These are phyloP conservation scores for Antheraea yamamai DNA, from an alignment of 2,888 invertebrate genomes.

Conservation along the genomic window DNA sequence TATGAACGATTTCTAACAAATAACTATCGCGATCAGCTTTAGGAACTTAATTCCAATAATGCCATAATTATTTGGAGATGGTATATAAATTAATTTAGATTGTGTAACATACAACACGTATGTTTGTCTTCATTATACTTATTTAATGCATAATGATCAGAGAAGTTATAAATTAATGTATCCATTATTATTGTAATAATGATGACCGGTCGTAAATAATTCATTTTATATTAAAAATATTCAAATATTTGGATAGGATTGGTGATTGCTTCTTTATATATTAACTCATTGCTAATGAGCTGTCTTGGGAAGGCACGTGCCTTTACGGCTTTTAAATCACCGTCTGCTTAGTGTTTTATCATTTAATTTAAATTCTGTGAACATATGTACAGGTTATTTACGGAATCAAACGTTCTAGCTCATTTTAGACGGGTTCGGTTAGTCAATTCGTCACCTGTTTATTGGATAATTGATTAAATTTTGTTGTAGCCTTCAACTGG, in stretches of 20 bases:
- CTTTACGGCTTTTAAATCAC: not conserved
- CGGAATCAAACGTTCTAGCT: not conserved
- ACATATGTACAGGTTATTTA: not conserved
- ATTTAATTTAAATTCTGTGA: not conserved
- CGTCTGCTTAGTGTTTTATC: not conserved
- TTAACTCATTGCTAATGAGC: not conserved
- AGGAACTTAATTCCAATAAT: too few relatives aligned
- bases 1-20: too few relatives aligned
- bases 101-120: not conserved
- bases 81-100: too few relatives aligned
- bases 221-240: slow-evolving; percentile 1
- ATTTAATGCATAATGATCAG: not conserved
- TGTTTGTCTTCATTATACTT: not conserved
- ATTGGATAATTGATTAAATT: not conserved
- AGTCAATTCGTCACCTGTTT: not conserved
- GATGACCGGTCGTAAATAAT: not conserved
- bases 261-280: not conserved
- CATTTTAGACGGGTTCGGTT: not conserved
- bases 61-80: too few relatives aligned
- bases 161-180: not conserved
- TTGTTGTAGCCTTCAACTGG: not conserved
- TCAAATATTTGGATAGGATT: slow-evolving; percentile 1
- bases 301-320: not conserved
- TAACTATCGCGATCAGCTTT: too few relatives aligned
- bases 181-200: not conserved